phyloP scores from a whole-genome alignment of 1,140 invertebrate genomes.

The Caenorhabditis latens region DNA sequence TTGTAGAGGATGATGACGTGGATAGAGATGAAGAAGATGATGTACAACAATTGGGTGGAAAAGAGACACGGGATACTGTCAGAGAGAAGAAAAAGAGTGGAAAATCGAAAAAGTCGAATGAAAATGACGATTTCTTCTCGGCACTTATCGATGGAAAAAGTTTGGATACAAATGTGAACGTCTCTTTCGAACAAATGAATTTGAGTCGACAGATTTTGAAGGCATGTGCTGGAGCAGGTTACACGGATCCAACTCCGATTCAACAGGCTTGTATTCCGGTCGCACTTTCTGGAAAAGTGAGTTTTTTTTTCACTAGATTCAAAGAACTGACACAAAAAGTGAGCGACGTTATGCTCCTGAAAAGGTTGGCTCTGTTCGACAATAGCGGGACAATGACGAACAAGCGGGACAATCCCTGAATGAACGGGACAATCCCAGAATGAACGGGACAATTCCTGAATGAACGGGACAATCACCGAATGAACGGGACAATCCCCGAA shows the following conservation, averaged over 20 bases:
- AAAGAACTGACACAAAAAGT: neutral
- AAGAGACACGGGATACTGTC: slow-evolving; percentile 64
- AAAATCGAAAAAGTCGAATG: slow-evolving; percentile 40
- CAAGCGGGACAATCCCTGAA: too few species aligned
- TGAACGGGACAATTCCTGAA: too few species aligned
- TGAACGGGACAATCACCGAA: too few species aligned
- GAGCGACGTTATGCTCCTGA: too few species aligned
- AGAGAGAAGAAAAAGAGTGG: slow-evolving; percentile 70
- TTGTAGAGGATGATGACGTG: slow-evolving; percentile 12
- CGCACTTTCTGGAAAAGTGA: slow-evolving; percentile 84
- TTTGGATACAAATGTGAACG: slow-evolving; percentile 48
- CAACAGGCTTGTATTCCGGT: slow-evolving; percentile 94
- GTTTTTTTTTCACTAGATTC: neutral
- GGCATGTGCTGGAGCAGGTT: slow-evolving; percentile 83
- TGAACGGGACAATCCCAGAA: too few species aligned
- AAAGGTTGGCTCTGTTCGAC: too few species aligned
- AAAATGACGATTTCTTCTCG: slow-evolving; percentile 68
- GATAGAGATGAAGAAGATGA: slow-evolving; percentile 62
- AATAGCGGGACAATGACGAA: too few species aligned
- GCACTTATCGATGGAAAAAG: slow-evolving; percentile 63
- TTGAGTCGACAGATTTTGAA: slow-evolving; percentile 76
- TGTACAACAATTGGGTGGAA: slow-evolving; percentile 58
- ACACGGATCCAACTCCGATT: slow-evolving; percentile 93
- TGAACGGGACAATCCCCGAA: too few species aligned
- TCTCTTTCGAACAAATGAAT: slow-evolving; percentile 74